Conservation (phyloP, 2,888 invertebrate species). For the Spisula solida region DNA sequence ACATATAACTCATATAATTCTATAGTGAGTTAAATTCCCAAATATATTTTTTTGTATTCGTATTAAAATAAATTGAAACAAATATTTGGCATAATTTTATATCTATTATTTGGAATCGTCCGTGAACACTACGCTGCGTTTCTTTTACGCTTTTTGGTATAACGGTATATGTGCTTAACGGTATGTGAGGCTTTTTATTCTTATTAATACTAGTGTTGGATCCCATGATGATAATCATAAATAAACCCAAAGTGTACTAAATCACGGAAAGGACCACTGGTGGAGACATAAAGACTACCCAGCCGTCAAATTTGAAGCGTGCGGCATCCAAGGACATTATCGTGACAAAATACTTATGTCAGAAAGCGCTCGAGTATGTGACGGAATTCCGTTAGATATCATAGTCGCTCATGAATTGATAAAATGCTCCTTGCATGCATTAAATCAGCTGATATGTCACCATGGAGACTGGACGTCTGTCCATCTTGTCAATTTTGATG, state of each 20-base stretch:
- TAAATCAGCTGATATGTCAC: background rate
- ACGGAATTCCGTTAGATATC: constrained; percentile 7
- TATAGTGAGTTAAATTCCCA: no score
- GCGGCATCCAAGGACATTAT: background rate
- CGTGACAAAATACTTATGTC: constrained; percentile 22
- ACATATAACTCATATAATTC: no score
- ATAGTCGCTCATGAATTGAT: background rate
- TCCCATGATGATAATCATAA: background rate
- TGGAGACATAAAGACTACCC: constrained; percentile 15
- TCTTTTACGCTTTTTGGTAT: no score
- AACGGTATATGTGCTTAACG: no score
- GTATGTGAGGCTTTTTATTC: no score
- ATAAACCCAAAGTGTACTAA: background rate
- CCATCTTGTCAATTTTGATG: background rate
- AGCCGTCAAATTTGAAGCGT: constrained; percentile 6
- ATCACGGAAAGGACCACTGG: background rate
- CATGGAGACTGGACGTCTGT: background rate
- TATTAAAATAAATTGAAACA: no score
- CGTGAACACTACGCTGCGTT: no score
- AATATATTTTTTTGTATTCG: no score
- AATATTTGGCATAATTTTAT: no score
- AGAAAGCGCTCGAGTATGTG: background rate
- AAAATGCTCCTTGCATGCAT: background rate
- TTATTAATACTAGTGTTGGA: background rate
- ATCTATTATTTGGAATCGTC: no score